Conservation (phyloP, 2,113 vertebrate species). For the Lophius piscatorius region DNA sequence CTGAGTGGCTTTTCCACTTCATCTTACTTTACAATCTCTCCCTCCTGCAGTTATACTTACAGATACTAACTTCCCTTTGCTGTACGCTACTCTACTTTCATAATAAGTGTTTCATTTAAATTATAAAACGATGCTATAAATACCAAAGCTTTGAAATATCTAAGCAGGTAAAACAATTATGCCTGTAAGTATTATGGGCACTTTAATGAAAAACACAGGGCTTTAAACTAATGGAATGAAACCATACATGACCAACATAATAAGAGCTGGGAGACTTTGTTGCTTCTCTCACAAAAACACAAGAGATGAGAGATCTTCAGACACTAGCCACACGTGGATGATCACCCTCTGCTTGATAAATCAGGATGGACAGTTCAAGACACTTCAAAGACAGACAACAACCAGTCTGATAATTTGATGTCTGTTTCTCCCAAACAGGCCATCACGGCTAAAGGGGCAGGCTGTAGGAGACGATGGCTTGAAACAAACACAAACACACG, state of each 20-base stretch:
- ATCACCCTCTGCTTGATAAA: constrained; percentile 72
- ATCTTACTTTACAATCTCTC: no score
- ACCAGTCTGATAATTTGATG: constrained; percentile 77
- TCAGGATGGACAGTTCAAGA: constrained; percentile 74
- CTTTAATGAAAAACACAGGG: constrained; percentile 7
- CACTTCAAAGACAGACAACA: constrained; percentile 74
- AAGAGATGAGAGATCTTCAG: constrained; percentile 70
- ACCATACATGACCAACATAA: constrained; percentile 27
- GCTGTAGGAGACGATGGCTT: constrained; percentile 66
- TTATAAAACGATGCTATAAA: neutral
- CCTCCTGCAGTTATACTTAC: no score
- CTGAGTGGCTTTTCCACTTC: no score
- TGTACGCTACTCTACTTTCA: neutral
- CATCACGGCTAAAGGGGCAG: constrained; percentile 73
- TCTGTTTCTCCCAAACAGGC: constrained; percentile 76
- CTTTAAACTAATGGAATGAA: constrained; percentile 21
- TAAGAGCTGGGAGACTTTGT: constrained; percentile 46
- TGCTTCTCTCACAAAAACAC: constrained; percentile 49
- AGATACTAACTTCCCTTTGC: no score
- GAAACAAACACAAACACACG: constrained; percentile 75
- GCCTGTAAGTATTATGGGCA: neutral
- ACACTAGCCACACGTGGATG: constrained; percentile 72
- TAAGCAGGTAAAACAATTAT: neutral
- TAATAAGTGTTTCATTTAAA: neutral
- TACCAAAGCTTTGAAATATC: constrained; percentile 1